phyloP scores from a whole-genome alignment of 2,113 vertebrate species.

The Craseonycteris thonglongyai region DNA sequence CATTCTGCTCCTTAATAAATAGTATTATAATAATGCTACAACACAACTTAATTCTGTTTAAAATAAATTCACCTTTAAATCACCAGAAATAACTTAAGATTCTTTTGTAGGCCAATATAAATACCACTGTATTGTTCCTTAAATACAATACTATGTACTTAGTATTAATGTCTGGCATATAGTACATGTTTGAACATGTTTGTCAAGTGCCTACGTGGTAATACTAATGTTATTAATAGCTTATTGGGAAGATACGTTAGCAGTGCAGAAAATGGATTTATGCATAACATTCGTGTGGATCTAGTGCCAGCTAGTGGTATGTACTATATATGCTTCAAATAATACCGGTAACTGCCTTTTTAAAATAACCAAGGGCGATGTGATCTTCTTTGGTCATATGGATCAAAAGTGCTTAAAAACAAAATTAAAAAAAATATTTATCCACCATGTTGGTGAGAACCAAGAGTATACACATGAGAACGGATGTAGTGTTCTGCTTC shows the following conservation, averaged over 20 bases:
- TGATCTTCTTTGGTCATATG: neutral
- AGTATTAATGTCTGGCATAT: neutral
- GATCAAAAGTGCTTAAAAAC: neutral
- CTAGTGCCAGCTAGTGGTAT: slow-evolving; percentile 4
- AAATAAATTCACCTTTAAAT: neutral
- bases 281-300: neutral
- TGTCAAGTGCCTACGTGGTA: neutral
- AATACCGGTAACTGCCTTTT: neutral
- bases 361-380: neutral
- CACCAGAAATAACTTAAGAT: neutral
- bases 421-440: neutral
- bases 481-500: neutral
- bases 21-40: neutral
- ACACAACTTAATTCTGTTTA: neutral
- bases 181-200: neutral
- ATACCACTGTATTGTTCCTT: neutral
- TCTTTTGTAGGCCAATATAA: neutral
- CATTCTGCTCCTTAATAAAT: neutral
- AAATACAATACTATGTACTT: neutral
- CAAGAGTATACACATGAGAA: neutral
- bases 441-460: neutral
- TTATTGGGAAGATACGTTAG: neutral
- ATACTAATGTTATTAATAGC: neutral
- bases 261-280: neutral
- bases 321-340: neutral